Evolutionary conservation across 92 coral and sea anemone species (phyloP).

Genomic region (Scolanthus callimorphus): DNA sequence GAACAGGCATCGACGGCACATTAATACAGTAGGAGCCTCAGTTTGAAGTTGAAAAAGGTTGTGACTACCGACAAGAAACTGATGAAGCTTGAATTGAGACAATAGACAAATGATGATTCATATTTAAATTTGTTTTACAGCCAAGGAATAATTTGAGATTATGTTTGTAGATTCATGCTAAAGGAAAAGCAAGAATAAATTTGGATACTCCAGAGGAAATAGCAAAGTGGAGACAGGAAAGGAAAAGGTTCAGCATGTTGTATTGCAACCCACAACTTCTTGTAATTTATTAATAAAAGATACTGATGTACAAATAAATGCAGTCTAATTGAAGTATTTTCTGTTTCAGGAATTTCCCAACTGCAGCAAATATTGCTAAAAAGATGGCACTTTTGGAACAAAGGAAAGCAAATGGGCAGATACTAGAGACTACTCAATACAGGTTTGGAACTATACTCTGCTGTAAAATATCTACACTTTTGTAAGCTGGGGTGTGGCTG

Average conservation of each 20-base stretch:
- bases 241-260: slow-evolving; percentile 85
- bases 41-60: no score
- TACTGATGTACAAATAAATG: not conserved
- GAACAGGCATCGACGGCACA: no score
- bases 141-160: not conserved
- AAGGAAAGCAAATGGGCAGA: slow-evolving; percentile 62
- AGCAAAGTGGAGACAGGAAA: slow-evolving; percentile 86
- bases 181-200: slow-evolving; percentile 65
- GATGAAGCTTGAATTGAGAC: no score
- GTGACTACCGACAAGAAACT: no score
- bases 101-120: not conserved
- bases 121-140: not conserved
- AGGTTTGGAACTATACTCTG: no score
- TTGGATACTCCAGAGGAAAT: slow-evolving; percentile 90
- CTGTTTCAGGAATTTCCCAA: slow-evolving; percentile 64
- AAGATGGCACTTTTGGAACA: slow-evolving; percentile 59
- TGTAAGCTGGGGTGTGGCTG: no score
- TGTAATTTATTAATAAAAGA: no score
- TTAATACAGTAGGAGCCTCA: no score
- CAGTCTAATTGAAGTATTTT: not conserved
- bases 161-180: slow-evolving; percentile 55
- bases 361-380: slow-evolving; percentile 65
- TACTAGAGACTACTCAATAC: slow-evolving; percentile 51
- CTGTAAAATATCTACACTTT: no score
- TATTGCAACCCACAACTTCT: no score